phyloP scores from a whole-genome alignment of 2,888 invertebrate species.

The Cantharis flavilabris region DNA sequence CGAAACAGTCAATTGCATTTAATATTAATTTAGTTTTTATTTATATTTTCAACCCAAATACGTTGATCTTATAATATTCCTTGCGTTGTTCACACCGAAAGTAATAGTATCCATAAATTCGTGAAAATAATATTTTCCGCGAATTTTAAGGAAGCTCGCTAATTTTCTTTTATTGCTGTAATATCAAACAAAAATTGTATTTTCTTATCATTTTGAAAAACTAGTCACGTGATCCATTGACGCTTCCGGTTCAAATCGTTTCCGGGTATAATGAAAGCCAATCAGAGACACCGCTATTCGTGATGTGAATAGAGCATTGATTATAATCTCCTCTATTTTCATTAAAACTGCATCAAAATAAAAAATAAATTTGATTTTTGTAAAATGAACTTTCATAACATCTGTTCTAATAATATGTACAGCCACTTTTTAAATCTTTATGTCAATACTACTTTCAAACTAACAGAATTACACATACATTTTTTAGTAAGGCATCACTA shows the following conservation, averaged over 20 bases:
- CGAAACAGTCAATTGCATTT: too few relatives aligned
- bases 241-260: constrained; percentile 42
- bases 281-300: constrained; percentile 39
- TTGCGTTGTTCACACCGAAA: background rate
- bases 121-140: background rate
- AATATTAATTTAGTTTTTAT: too few relatives aligned
- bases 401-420: background rate
- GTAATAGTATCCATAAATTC: background rate
- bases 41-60: background rate
- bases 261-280: constrained; percentile 44
- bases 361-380: background rate
- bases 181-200: background rate
- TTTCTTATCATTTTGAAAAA: constrained; percentile 14
- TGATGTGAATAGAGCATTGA: constrained; percentile 23
- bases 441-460: background rate
- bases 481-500: background rate
- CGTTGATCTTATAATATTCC: background rate
- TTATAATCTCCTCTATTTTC: constrained; percentile 10
- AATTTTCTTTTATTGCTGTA: background rate
- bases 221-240: constrained; percentile 28
- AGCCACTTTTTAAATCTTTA: background rate
- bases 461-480: background rate
- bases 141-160: constrained; percentile 12
- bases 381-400: background rate
- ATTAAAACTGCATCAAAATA: constrained; percentile 7